Base-by-base conservation (phyloP, 2,797 vertebrate species). In the Clarias laeviceps region DNA sequence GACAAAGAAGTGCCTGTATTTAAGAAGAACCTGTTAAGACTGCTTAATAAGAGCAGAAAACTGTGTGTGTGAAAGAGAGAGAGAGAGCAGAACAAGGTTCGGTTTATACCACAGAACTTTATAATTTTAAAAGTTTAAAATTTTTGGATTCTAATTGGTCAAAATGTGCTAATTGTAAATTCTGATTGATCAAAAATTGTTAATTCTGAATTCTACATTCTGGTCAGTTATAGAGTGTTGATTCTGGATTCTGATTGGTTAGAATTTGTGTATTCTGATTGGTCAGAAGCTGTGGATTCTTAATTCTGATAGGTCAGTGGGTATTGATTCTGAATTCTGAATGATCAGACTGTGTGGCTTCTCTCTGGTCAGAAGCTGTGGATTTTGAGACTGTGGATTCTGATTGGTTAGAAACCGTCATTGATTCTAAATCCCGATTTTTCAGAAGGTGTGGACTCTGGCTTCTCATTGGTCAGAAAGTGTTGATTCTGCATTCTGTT, bases 1-100 rank as follows among this genome's bases (percentile, higher is more conserved):
- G 59, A 85, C 84, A 85, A 85, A 74, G 84, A 85, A 50, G 68
- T 56, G 32, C 12, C 29, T 85, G 84, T 85, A n/a, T 85, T 68
- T 64, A 45, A 45, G 45, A 32, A 32, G 18, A 81, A 56, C 64
- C 9, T 45, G 45, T 45, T 45, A 45, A 45, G 29, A 68, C 64
- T 20, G 68, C 34, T 54, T 17, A 29, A 29, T 72, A 7, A 74
- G 24, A 74, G 45, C 32, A 82, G 64, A 7, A 27, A 24, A 40
- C 22, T 17, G 57, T 65, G n/a, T 45, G 9, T 45, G 66, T n/a
- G 57, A 54, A 18, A 27, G 45, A 20, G 7, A 5, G 40, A 72
- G 29, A 17, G 77, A 37, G 20, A 57, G 34, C 22, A 77, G 45
- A n/a, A 54, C 37, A 50, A 32, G 37, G 32, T n/a, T 34, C 12